Base-by-base conservation (phyloP, 2,888 invertebrate genomes). In the Nemoura dubitans region DNA sequence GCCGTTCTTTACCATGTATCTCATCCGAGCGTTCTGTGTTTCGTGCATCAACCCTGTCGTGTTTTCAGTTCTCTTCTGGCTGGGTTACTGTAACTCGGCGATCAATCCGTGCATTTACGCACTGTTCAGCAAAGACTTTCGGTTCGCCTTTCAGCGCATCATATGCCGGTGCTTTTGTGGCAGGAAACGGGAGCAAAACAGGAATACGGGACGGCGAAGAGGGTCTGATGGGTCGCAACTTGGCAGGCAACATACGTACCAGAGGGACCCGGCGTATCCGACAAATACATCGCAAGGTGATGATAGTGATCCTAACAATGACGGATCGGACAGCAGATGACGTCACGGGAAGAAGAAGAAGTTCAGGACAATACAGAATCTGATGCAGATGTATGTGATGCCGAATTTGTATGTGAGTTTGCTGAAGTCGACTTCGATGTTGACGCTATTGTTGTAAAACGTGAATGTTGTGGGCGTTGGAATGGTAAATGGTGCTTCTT, bases 31-130 rank as follows among this genome's bases (percentile, higher is more conserved):
- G 0, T 98, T 97, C 91, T 97, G 97, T 91, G 95, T 94, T 80
- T 94, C 95, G 88, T 98, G 98, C 91, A 97, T 98, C 76, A 95
- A 96, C 88, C 95, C 95, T 0, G 93, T 97, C 87, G 93, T 98
- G 86, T 98, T 98, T 93, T 97, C 97, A 16, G 94, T 98, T 36
- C 94, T 98, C 27, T 98, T 99, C 92, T 99, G 99, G 98, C 93
- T 99, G 88, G 99, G 99, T 0, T 99, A 99, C 92, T 98, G 98
- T 92, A 99, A 99, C 92, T 98, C 98, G 0, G 98, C 98, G 3
- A 96, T 98, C 89, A 99, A 98, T 91, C 98, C 98, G 0, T 95
- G 97, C 91, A 98, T 98, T 88, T 98, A 98, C 92, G 98, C 98
- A 5, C 93, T 98, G 87, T 98, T 98, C 92, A 98, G 98, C 85